These are phyloP conservation scores for Rhinoptilus africanus DNA, from an alignment of 2,113 vertebrate genomes.

Conservation along the genomic window DNA sequence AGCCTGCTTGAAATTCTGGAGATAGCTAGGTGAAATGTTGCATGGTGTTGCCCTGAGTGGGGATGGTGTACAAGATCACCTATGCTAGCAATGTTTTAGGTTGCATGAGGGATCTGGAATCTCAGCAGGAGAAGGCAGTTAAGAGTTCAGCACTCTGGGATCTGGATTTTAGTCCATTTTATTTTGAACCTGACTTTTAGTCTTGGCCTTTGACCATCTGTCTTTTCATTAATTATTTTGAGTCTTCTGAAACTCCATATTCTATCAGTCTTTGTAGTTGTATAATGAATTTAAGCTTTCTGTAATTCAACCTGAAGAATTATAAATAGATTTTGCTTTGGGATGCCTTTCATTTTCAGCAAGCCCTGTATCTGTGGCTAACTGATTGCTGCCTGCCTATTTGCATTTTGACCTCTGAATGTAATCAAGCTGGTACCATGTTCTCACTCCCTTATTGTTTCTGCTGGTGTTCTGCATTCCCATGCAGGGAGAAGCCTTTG, in stretches of 20 bases:
- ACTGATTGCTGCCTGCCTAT: not conserved
- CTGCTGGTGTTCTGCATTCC: not conserved
- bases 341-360: not conserved
- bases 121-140: not conserved
- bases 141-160: not conserved
- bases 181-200: not conserved
- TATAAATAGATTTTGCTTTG: not conserved
- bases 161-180: not conserved
- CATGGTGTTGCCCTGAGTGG: not conserved
- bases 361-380: not conserved
- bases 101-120: not conserved
- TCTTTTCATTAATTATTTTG: not conserved
- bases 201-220: not conserved
- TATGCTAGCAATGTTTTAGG: not conserved
- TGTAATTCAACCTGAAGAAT: not conserved
- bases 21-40: not conserved
- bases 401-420: not conserved
- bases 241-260: not conserved
- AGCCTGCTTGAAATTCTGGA: not conserved
- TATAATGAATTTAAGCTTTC: not conserved
- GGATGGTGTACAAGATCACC: rapidly evolving
- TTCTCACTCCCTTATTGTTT: not conserved
- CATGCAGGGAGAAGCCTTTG: not conserved
- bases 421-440: not conserved
- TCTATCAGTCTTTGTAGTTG: not conserved